phyloP scores from a whole-genome alignment of 1,140 invertebrate species.

The Arion vulgaris region DNA sequence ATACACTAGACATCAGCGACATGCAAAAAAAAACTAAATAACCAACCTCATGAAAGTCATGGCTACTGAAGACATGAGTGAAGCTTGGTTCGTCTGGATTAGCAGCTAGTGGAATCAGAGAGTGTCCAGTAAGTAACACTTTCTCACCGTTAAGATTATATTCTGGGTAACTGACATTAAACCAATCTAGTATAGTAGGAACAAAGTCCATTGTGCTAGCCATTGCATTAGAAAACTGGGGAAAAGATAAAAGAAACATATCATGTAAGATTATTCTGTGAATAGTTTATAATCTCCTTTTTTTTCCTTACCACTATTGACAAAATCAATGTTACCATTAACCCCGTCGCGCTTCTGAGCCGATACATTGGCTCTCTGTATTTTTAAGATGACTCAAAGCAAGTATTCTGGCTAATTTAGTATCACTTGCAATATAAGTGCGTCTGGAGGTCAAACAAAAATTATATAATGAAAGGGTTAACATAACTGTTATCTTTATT shows the following conservation, averaged over 20 bases:
- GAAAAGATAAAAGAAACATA: neutral
- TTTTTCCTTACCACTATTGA: too few species aligned
- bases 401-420: too few species aligned
- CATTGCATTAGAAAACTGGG: conserved; percentile 77
- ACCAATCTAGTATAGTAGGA: conserved; percentile 90
- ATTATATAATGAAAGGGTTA: too few species aligned
- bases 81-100: conserved; percentile 27
- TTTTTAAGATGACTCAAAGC: too few species aligned
- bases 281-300: too few species aligned
- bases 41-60: conserved; percentile 84
- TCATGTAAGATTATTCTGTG: too few species aligned
- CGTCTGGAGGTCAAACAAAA: too few species aligned
- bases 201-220: conserved; percentile 86
- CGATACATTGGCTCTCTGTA: too few species aligned
- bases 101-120: conserved; percentile 79
- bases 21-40: neutral
- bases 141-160: conserved; percentile 67
- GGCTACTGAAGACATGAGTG: conserved; percentile 82
- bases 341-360: too few species aligned
- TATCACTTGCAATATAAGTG: too few species aligned
- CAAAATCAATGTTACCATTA: too few species aligned
- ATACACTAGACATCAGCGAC: neutral
- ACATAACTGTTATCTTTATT: too few species aligned
- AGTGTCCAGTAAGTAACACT: conserved; percentile 80
- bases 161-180: conserved; percentile 75